Evolutionary conservation across 2,888 invertebrate genomes (phyloP), one percentile per base, ranked within the genome.

Genomic region (Torymus texanus): DNA sequence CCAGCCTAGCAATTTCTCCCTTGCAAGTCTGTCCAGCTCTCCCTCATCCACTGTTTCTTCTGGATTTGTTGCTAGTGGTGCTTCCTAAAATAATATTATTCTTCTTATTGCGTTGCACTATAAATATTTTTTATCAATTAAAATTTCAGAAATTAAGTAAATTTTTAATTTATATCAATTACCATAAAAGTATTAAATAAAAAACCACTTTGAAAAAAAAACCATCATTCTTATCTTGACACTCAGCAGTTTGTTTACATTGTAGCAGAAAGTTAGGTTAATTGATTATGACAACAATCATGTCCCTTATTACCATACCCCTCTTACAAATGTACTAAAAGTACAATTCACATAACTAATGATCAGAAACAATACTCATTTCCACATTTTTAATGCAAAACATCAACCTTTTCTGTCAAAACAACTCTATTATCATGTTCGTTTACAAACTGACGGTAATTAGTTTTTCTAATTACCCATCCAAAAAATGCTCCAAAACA

Each of bases 1-100:
- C 95, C 94, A 95, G 85, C 90, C 90, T n/a, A 87, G 87, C 29
- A 92, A 85, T 72, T 86, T 88, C 71, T 88, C 86, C 16, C 85
- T 84, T 0, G 85, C 84, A 1, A 82, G 77, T 61, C 80, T 85
- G 79, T 89, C 88, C 5, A 41, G 41, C n/a, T 83, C 85, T 5
- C 87, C 87, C 3, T 86, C 86, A 12, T 83, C 82, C 1, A 79
- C 55, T 4, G 55, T 67, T 50, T 71, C 72, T 4, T 11, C 70
- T 56, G 66, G 55, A 70, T 77, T 70, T n/a, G n/a, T 50, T 41
- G 41, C 41, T 8, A 8, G 41, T 5, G 55, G 51, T 14, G 62
- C 62, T 56, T 76, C n/a, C 73, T 76, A 21, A 12, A 80, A 73
- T 16, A 58, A 41, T 41, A 63, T 51, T 58, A 53, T 8, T 41